A percentile compares a stretch with the other conserved stretches of the same genome.
These are phyloP conservation scores for Eupeodes latifasciatus DNA, from an alignment of 2,888 invertebrate genomes.

Conservation along the genomic window DNA sequence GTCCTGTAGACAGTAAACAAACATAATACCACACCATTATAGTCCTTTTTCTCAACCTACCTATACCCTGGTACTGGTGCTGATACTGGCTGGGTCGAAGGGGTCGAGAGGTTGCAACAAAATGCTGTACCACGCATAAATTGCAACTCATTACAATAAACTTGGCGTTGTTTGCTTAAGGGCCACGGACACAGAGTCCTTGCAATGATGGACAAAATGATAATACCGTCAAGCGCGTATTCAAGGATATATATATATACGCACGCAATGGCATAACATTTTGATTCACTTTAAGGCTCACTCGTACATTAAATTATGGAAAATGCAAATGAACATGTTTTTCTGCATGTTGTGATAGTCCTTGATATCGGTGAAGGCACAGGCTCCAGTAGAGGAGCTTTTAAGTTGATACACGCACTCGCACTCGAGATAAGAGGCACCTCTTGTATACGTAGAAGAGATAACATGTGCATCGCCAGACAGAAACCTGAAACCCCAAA, in stretches of 20 bases:
- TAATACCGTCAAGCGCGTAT: slow-evolving; percentile 26
- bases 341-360: slow-evolving; percentile 60
- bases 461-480: slow-evolving; percentile 49
- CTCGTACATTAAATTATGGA: slow-evolving; percentile 68
- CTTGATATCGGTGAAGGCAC: slow-evolving; percentile 11
- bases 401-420: slow-evolving; percentile 37
- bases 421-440: slow-evolving; percentile 16
- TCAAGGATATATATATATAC: slow-evolving; percentile 32
- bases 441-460: neutral
- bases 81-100: neutral
- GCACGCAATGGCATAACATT: slow-evolving; percentile 35
- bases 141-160: slow-evolving; percentile 68
- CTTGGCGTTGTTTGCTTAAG: slow-evolving; percentile 58
- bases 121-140: slow-evolving; percentile 50
- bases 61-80: too few species aligned
- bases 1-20: too few species aligned
- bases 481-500: slow-evolving; percentile 45
- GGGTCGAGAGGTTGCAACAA: neutral
- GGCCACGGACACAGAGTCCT: slow-evolving; percentile 16
- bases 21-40: too few species aligned
- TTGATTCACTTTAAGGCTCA: slow-evolving; percentile 64
- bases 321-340: slow-evolving; percentile 64
- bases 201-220: slow-evolving; percentile 20
- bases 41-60: neutral
- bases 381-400: neutral